Base-by-base conservation (phyloP, 2,888 invertebrate genomes). In the Ichneumoninae sp. region DNA sequence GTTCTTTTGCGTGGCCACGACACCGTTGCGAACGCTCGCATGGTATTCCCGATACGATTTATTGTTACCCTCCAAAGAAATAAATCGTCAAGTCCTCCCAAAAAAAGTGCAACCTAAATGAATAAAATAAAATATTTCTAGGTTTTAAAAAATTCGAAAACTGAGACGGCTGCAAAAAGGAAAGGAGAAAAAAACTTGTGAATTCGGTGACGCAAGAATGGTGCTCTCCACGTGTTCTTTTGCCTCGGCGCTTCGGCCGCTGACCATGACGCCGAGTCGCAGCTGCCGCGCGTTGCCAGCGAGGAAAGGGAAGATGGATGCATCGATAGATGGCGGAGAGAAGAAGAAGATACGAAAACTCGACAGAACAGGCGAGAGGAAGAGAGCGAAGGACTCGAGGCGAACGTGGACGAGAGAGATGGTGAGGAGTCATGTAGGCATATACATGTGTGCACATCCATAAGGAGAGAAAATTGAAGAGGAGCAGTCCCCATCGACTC, bases 261-360 rank as follows among this genome's bases (percentile, higher is more conserved):
- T 85, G 89, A 88, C 88, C 89, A 85, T 88, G 88, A 90, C 88
- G 88, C 82, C 77, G 84, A 81, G 80, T 70, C 84, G 86, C 90
- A 90, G 90, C 90, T 89, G 89, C 86, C 87, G 77, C 86, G 75
- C 86, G 82, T 86, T 84, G 82, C 79, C 71, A 57, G 57, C 72
- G 70, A 66, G 60, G 81, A 82, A 80, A 84, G 60, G 79, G 62
- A 86, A 79, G 83, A 87, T 86, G 86, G 80, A 86, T 86, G 85
- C 80, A 80, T 77, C 83, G 85, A 86, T 84, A 86, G 81, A 84
- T 83, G 77, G 66, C 75, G 69, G 47, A 74, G 72, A 74, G 50
- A 80, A 75, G 30, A 52, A 52, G 72, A 76, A 75, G 57, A 77
- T 47, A 65, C 79, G 57, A 79, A 57, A 40, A 57, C 19, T n/a